Conservation (phyloP, 2,888 invertebrate species). For the Luperina nickerlii region DNA sequence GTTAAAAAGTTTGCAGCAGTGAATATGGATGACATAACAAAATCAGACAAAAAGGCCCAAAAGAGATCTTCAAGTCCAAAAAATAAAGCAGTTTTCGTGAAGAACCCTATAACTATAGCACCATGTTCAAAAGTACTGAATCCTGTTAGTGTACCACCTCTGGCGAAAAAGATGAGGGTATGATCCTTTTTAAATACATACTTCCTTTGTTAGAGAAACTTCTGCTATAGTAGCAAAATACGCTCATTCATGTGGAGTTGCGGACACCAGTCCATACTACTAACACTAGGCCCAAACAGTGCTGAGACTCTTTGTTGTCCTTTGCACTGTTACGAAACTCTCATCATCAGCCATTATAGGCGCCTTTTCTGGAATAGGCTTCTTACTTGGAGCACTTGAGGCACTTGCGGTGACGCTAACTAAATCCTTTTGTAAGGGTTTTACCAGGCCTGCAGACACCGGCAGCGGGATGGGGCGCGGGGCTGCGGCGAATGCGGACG, state of each 20-base stretch:
- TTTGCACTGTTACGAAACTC: background rate
- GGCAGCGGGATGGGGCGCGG: background rate
- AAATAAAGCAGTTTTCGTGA: constrained; percentile 73
- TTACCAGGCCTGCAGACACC: background rate
- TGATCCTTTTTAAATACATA: constrained; percentile 54
- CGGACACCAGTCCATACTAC: background rate
- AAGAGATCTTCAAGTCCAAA: constrained; percentile 84
- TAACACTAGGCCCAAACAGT: background rate
- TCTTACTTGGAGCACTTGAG: background rate
- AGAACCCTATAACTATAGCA: constrained; percentile 77
- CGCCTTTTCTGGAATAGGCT: background rate
- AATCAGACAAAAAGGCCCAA: constrained; percentile 78
- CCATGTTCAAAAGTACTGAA: constrained; percentile 68
- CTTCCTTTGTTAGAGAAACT: background rate
- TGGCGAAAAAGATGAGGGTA: constrained; percentile 83
- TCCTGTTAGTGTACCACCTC: constrained; percentile 67
- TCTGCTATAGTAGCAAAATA: constrained; percentile 1
- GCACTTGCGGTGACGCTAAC: background rate
- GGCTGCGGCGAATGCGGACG: no score
- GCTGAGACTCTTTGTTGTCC: background rate
- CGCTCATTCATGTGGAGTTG: background rate
- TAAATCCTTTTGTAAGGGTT: background rate
- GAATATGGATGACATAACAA: constrained; percentile 74
- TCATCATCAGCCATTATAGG: background rate
- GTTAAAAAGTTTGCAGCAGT: constrained; percentile 88